These are phyloP conservation scores for Astreopora myriophthalma DNA, from an alignment of 64 coral and sea anemone genomes.

Conservation along the genomic window DNA sequence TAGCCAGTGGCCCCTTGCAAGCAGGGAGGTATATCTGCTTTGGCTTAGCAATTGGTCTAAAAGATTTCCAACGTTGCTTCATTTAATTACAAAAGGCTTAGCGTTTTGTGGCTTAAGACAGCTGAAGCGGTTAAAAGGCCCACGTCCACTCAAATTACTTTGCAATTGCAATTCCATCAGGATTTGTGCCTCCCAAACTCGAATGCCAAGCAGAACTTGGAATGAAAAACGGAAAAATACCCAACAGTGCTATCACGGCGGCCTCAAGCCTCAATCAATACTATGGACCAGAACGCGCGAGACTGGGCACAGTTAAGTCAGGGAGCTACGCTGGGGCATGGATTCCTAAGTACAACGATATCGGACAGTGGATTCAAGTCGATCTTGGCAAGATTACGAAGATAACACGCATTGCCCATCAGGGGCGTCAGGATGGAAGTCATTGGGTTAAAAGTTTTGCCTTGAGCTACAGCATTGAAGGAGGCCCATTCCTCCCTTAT, in stretches of 20 bases:
- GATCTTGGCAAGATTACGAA: conserved; percentile 70
- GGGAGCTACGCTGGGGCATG: conserved; percentile 65
- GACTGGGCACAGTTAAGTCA: conserved; percentile 43
- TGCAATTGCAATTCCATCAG: not conserved
- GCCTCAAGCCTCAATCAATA: conserved; percentile 51
- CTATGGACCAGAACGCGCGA: conserved; percentile 67
- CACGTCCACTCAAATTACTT: too few species aligned
- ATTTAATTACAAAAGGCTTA: too few species aligned
- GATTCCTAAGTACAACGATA: conserved; percentile 58
- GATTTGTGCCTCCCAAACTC: not conserved
- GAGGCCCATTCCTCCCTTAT: conserved; percentile 44
- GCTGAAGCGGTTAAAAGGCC: too few species aligned
- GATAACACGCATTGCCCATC: conserved; percentile 73
- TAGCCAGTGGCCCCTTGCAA: too few species aligned
- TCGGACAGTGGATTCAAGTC: conserved; percentile 74
- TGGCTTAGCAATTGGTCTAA: too few species aligned
- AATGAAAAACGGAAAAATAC: conserved; percentile 12
- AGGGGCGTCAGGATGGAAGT: too few species aligned
- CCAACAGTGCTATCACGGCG: conserved; percentile 45
- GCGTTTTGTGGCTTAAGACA: too few species aligned
- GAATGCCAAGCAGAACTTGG: conserved; percentile 23
- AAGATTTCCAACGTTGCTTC: too few species aligned
- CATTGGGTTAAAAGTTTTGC: conserved; percentile 89
- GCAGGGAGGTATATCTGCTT: too few species aligned
- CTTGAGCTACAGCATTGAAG: conserved; percentile 62